Conservation (phyloP, 2,888 invertebrate genomes). For the Cerceris ruficornis region DNA sequence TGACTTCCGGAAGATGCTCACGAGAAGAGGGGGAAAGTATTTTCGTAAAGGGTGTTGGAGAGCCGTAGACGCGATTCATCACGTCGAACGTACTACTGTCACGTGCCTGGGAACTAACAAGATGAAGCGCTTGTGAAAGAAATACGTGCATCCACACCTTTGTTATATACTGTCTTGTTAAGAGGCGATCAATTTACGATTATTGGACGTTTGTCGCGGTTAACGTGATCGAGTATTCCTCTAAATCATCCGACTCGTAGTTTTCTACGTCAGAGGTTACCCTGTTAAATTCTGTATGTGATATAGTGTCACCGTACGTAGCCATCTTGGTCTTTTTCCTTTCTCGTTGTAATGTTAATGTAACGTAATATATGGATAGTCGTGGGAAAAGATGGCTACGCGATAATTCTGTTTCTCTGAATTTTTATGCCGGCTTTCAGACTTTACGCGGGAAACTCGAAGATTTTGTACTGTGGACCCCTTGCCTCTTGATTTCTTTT, state of each 20-base stretch:
- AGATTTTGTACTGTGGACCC: no score
- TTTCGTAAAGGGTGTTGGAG: background rate
- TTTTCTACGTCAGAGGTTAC: background rate
- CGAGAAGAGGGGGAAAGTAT: background rate
- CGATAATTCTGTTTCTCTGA: no score
- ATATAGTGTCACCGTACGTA: conserved; percentile 8
- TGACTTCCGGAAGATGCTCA: background rate
- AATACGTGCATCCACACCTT: conserved; percentile 18
- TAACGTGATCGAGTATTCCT: conserved; percentile 33
- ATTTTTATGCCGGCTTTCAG: no score
- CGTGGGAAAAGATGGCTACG: no score
- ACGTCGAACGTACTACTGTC: conserved; percentile 25
- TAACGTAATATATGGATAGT: no score
- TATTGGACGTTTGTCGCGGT: conserved; percentile 39
- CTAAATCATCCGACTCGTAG: conserved; percentile 24
- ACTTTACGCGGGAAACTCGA: no score
- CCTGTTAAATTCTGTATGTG: background rate
- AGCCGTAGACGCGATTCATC: conserved; percentile 19
- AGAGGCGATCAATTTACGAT: conserved; percentile 46
- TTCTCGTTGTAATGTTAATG: no score
- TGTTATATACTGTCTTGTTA: conserved; percentile 36
- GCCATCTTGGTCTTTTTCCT: no score
- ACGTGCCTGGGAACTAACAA: conserved; percentile 10
- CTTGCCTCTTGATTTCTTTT: no score
- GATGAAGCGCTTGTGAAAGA: conserved; percentile 15